These are phyloP conservation scores for Pyxicephalus adspersus DNA, from an alignment of 2,113 vertebrate species.

Conservation along the genomic window DNA sequence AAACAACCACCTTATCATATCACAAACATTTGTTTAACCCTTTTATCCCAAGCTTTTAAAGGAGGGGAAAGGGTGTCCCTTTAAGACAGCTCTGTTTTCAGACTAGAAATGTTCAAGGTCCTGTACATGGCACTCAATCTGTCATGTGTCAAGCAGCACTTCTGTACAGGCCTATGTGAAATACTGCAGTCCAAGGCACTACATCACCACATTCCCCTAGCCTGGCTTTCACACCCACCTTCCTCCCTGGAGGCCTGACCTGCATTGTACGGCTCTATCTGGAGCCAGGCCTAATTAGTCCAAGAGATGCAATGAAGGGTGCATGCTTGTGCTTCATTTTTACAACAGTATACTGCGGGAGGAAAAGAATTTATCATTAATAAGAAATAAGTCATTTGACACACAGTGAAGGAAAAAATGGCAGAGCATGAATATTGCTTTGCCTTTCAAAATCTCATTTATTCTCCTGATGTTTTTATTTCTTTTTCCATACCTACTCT, in stretches of 20 bases:
- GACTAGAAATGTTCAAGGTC: constrained; percentile 77
- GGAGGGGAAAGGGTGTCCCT: constrained; percentile 77
- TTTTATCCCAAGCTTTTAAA: constrained; percentile 83
- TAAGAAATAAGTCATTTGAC: constrained; percentile 70
- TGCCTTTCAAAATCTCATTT: constrained; percentile 76
- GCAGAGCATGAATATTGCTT: constrained; percentile 71
- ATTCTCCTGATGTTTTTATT: constrained; percentile 78
- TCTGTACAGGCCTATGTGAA: constrained; percentile 64
- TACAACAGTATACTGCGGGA: constrained; percentile 68
- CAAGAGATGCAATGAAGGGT: constrained; percentile 54
- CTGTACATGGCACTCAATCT: constrained; percentile 76
- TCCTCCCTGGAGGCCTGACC: constrained; percentile 64
- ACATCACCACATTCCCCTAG: constrained; percentile 63
- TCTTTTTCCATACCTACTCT: constrained; percentile 80
- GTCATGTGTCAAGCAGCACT: constrained; percentile 75
- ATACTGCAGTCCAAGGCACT: constrained; percentile 64
- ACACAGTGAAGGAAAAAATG: constrained; percentile 74
- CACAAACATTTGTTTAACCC: constrained; percentile 99
- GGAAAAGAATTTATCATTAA: constrained; percentile 67
- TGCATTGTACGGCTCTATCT: constrained; percentile 63
- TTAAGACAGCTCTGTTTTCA: constrained; percentile 70
- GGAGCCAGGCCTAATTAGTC: constrained; percentile 71
- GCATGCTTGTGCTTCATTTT: constrained; percentile 74
- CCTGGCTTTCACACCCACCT: constrained; percentile 57
- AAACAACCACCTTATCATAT: constrained; percentile 97